These are phyloP conservation scores for Strix aluco DNA, from an alignment of 2,113 vertebrate genomes.

Conservation along the genomic window DNA sequence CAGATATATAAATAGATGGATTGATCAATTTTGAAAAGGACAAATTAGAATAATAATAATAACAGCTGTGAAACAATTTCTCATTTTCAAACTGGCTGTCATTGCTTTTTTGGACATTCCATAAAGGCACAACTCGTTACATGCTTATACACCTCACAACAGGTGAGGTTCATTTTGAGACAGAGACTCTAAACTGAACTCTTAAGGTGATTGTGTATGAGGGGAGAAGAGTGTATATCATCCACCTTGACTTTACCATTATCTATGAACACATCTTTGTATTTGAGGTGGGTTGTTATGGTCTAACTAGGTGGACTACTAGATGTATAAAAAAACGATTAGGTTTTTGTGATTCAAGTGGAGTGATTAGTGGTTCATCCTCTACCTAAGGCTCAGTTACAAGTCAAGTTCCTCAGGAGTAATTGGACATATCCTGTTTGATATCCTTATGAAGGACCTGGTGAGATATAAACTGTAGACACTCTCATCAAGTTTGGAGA, in stretches of 20 bases:
- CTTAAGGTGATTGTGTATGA: background rate
- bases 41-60: background rate
- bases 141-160: fast-evolving
- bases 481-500: background rate
- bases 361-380: background rate
- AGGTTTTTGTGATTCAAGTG: background rate
- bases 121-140: background rate
- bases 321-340: background rate
- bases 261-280: background rate
- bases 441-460: background rate
- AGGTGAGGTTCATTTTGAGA: background rate
- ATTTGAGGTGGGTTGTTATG: background rate
- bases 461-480: background rate
- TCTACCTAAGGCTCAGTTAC: background rate
- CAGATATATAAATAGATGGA: background rate
- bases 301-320: background rate
- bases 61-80: background rate
- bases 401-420: background rate
- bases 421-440: no score
- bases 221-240: background rate
- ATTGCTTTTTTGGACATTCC: background rate
- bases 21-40: background rate
- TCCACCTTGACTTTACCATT: fast-evolving
- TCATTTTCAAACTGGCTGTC: background rate
- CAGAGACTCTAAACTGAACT: background rate